Evolutionary conservation across 2,888 invertebrate genomes (phyloP), one percentile per base, ranked within the genome.

Genomic region (Melolontha melolontha): DNA sequence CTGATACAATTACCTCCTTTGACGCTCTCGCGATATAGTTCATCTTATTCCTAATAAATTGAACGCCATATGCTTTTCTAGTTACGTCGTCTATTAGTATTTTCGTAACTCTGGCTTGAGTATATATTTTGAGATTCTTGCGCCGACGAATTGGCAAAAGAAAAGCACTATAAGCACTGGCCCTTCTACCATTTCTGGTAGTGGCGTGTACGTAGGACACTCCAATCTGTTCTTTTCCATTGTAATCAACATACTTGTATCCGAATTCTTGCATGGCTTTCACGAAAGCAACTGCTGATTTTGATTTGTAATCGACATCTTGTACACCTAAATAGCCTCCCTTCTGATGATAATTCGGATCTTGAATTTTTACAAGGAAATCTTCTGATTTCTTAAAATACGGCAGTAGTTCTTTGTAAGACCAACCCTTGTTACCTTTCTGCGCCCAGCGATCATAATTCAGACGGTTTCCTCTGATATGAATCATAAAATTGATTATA

Each of bases 401-500:
- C 0, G 84, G 84, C 0, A 86, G 75, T 0, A 86, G 79, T 8
- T 85, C 81, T 0, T 79, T 68, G 75, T 84, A 87, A 6, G 83
- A 87, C 93, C 94, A 94, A 50, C 92, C 93, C 5, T 85, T 83
- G 77, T 92, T 93, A 1, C 93, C 93, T 12, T 86, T 85, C 0
- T 82, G 84, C 0, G 87, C 89, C 89, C 92, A 92, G 54, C 85
- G 79, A 75, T 92, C 88, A 84, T 89, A 92, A 82, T 92, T 92
- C 14, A 78, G 76, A 39, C 85, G 85, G 73, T 92, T 88, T 6
- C 94, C 94, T 62, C 94, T 86, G 8, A 92, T 90, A 80, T 93
- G 93, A 70, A 92, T 87, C 89, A 90, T 89, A 74, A 86, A 88
- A 77, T 90, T 90, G 40, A 90, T 85, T 51, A 87, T 85, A 67